Evolutionary conservation across 92 coral and sea anemone genomes (phyloP).

Genomic region (Palythoa grandis): DNA sequence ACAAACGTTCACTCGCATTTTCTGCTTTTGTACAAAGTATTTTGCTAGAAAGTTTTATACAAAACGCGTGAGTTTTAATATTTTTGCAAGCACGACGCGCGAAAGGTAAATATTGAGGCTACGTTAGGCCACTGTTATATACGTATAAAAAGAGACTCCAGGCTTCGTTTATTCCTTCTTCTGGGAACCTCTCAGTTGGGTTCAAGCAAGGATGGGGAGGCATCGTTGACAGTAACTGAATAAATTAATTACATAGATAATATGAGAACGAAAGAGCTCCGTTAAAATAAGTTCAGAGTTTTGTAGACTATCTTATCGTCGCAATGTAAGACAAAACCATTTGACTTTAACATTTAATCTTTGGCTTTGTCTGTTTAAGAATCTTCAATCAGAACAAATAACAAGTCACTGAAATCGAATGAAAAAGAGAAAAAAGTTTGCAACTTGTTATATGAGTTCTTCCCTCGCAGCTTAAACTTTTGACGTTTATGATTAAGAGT

Average conservation of each 20-base stretch:
- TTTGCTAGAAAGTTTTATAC: too few relatives aligned
- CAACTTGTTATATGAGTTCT: too few relatives aligned
- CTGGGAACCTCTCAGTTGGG: not conserved
- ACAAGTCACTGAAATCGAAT: not conserved
- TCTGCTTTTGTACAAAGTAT: too few relatives aligned
- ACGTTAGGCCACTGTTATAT: too few relatives aligned
- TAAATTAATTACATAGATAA: not conserved
- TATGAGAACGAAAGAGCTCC: not conserved
- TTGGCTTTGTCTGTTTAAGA: not conserved
- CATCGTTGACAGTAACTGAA: not conserved
- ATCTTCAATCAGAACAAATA: not conserved
- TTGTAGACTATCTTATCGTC: not conserved
- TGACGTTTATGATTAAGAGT: too few relatives aligned
- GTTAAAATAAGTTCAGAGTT: not conserved
- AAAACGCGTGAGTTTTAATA: too few relatives aligned
- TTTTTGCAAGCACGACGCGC: too few relatives aligned
- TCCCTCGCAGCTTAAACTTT: too few relatives aligned
- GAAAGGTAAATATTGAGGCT: too few relatives aligned
- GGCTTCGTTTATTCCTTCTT: too few relatives aligned
- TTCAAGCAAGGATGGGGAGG: not conserved
- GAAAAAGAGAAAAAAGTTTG: not conserved
- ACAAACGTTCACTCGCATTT: too few relatives aligned
- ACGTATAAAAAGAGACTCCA: too few relatives aligned
- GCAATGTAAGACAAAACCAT: not conserved
- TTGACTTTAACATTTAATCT: not conserved